Base-by-base conservation (phyloP, 1,140 invertebrate species). In the Scaptomyza graminum region DNA sequence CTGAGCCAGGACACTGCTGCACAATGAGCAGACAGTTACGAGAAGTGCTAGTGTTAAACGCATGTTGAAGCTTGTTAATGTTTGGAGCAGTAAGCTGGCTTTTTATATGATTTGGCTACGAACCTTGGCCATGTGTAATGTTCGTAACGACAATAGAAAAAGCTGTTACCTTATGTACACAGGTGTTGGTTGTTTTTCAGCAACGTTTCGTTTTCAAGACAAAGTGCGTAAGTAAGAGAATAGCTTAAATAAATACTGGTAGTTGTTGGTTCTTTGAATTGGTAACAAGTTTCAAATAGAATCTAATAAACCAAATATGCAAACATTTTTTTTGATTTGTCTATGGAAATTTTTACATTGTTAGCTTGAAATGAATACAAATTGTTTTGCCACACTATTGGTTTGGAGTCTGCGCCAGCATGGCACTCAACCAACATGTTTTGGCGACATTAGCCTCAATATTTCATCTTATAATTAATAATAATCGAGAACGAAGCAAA, bases 381-480 rank as follows among this genome's bases (percentile, higher is more conserved):
- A 31, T 31, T 0, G 5, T 31, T 31, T 34, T 34, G 34, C 6
- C 3, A 37, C 37, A 43, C 15, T 46, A 41, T 31, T 46, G 56
- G 4, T 22, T 22, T 3, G 18, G 18, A 3, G 18, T 22, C 43
- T 18, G 28, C 18, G 18, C 0, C 8, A 34, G 2, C 31, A 1
- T 34, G 31, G 31, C 49, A 52, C 56, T 61, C 39, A 68, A 68
- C 52, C 65, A 67, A 67, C 47, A 46, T 67, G 65, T 44, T 67
- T 41, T n/a, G 56, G 56, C 37, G 49, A 59, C 59, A 59, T 59
- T 52, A 49, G 43, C 37, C 25, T 1, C 56, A 68, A 68, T 68
- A 61, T 68, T 56, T 68, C 56, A 68, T 51, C 15, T 25, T 28
- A 41, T 67, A 60, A 60, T 55, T 46, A 60, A 22, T 22, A 22